Percentiles rank a stretch among this genome's conserved stretches.
Evolutionary conservation across 1,140 invertebrate species (phyloP).

Genomic region (Eriocheir sinensis): DNA sequence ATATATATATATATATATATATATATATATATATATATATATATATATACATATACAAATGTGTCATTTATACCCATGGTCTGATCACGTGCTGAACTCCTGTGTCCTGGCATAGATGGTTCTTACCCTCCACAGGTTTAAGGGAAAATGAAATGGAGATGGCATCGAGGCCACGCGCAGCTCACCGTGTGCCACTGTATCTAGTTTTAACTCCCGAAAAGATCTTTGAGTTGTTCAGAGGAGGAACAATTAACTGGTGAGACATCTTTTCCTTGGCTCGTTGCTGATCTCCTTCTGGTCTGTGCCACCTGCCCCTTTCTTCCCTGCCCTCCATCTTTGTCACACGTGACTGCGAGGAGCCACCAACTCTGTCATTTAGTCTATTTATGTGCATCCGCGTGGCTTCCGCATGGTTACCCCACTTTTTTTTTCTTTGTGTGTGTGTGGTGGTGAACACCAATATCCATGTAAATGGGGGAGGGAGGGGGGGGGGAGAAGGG

Average conservation of each 20-base stretch:
- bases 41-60: slow-evolving; percentile 37
- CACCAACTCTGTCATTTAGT: slow-evolving; percentile 43
- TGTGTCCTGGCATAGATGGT: no score
- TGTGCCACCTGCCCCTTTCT: background rate
- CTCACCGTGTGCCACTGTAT: no score
- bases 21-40: slow-evolving; percentile 35
- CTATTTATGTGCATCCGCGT: slow-evolving; percentile 37
- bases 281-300: background rate
- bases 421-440: slow-evolving; percentile 35
- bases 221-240: no score
- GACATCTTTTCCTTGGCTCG: background rate
- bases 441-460: background rate
- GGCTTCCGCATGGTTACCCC: slow-evolving; percentile 7
- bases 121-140: no score
- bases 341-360: background rate
- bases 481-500: background rate
- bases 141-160: background rate
- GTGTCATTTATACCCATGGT: no score
- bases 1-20: background rate
- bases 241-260: background rate
- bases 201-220: no score
- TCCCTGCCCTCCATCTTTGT: background rate
- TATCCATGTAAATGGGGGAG: background rate
- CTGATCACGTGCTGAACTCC: no score
- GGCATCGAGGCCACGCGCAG: no score